Conservation (phyloP, 2,797 vertebrate species). For the Peromyscus eremicus region DNA sequence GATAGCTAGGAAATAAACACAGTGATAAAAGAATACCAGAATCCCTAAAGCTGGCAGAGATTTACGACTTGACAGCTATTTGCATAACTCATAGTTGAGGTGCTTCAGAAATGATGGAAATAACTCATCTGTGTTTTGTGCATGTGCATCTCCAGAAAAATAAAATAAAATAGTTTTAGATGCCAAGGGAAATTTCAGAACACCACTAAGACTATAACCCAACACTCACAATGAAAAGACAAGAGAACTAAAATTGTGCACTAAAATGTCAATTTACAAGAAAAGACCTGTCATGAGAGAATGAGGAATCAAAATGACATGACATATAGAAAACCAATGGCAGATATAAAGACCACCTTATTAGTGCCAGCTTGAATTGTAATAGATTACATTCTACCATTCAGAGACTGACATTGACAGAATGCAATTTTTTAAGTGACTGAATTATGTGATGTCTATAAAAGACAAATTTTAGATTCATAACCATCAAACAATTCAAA, state of each 20-base stretch:
- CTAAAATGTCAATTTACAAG: background rate
- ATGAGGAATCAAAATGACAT: background rate
- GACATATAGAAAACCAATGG: background rate
- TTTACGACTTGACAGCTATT: background rate
- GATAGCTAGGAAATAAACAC: background rate
- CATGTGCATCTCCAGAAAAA: background rate
- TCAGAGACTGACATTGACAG: background rate
- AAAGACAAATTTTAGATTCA: background rate
- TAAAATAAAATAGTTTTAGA: background rate
- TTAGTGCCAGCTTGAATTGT: background rate
- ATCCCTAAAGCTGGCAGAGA: background rate
- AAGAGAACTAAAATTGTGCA: constrained; percentile 6
- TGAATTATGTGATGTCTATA: background rate
- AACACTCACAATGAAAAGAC: background rate
- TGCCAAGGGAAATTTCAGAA: background rate
- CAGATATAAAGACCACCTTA: background rate
- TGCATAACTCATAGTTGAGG: background rate
- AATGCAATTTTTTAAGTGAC: background rate
- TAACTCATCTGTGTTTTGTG: background rate
- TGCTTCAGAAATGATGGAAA: background rate
- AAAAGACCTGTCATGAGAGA: background rate
- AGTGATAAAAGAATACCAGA: background rate
- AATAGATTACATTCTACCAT: background rate
- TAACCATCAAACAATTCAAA: background rate
- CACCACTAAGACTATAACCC: background rate